Evolutionary conservation across 2,797 vertebrate species (phyloP).

Genomic region (Alca torda): DNA sequence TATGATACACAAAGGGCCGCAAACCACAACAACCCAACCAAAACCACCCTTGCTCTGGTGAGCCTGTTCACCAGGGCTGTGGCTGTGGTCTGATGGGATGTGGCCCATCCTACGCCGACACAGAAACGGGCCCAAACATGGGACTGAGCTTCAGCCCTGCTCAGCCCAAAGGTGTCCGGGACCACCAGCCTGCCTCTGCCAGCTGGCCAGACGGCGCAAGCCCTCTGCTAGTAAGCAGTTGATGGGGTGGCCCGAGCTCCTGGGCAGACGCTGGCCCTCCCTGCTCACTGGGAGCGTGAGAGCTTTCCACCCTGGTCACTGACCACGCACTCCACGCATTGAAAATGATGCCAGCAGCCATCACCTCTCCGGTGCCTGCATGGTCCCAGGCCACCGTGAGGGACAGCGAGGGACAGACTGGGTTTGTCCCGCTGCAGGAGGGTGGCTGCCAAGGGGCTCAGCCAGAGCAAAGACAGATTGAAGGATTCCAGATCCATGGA

Average conservation of each 20-base stretch:
- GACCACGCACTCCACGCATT: background rate
- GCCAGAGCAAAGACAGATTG: background rate
- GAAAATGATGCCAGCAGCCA: accelerated
- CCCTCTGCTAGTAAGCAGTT: background rate
- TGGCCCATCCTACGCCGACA: accelerated
- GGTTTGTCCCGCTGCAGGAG: background rate
- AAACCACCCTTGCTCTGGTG: too few relatives aligned
- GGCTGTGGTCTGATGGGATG: background rate
- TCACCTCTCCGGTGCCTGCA: background rate
- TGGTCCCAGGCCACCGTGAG: accelerated
- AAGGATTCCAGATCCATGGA: background rate
- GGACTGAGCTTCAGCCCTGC: background rate
- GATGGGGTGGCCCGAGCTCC: accelerated
- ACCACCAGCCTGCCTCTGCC: background rate
- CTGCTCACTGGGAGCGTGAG: background rate
- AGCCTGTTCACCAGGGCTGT: background rate
- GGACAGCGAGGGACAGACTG: background rate
- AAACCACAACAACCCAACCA: background rate
- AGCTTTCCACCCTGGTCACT: background rate
- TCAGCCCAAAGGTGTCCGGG: background rate
- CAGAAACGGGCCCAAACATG: accelerated
- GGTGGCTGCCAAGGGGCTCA: background rate
- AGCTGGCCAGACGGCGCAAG: background rate
- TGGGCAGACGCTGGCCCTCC: accelerated
- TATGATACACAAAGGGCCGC: too few relatives aligned